Percentiles rank a stretch among this genome's conserved stretches.
These are phyloP conservation scores for Crypturellus tataupa DNA, from an alignment of 2,797 vertebrate species.

Conservation along the genomic window DNA sequence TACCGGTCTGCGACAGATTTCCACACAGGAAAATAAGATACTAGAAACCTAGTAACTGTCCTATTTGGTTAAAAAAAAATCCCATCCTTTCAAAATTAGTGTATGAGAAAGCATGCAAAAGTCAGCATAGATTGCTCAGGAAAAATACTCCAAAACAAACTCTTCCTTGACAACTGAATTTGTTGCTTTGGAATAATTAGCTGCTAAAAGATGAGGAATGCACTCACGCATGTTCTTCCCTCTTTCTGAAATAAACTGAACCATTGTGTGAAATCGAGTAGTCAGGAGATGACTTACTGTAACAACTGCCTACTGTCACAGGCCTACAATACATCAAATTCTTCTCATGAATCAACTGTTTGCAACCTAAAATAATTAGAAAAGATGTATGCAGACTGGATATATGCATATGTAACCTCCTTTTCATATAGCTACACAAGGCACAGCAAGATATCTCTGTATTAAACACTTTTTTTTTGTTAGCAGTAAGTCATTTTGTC, in stretches of 20 bases:
- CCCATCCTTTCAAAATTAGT: constrained; percentile 54
- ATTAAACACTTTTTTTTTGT: not conserved
- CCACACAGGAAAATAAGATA: constrained; percentile 44
- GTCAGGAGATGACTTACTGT: not conserved
- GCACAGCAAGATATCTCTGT: not conserved
- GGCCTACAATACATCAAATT: not conserved
- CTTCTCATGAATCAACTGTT: not conserved
- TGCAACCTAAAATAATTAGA: not conserved
- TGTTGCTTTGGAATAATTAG: constrained; percentile 49
- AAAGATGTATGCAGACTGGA: not conserved
- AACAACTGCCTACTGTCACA: not conserved
- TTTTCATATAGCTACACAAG: not conserved
- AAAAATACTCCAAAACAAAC: constrained; percentile 62
- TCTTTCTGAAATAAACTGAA: not conserved
- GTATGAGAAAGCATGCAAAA: constrained; percentile 52
- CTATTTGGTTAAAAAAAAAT: constrained; percentile 40
- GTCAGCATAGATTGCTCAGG: constrained; percentile 31
- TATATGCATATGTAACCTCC: not conserved
- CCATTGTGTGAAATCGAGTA: not conserved
- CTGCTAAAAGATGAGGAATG: constrained; percentile 20
- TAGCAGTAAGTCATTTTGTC: not conserved
- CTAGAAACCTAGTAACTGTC: not conserved
- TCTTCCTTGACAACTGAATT: not conserved
- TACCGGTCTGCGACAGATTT: not conserved
- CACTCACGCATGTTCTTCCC: not conserved